A percentile compares a stretch with the other conserved stretches of the same genome.
These are phyloP conservation scores for Eumacrocentrus americanus DNA, from an alignment of 2,888 invertebrate species.

Conservation along the genomic window DNA sequence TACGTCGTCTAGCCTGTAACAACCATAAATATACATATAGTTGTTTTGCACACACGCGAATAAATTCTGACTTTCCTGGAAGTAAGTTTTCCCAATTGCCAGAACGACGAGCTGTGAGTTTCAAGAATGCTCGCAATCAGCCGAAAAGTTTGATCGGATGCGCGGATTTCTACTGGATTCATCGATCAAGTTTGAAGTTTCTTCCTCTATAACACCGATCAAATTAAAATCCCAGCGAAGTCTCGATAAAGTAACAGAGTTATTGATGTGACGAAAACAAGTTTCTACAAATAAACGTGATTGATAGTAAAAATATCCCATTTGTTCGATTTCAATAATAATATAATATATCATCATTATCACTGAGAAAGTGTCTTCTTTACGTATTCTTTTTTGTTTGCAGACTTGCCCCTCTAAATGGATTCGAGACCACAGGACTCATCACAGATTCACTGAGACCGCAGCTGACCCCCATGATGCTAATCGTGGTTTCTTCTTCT, in stretches of 20 bases:
- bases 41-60: conserved; percentile 15
- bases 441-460: conserved; percentile 78
- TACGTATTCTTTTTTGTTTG: conserved; percentile 3
- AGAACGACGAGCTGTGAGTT: conserved; percentile 3
- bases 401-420: conserved; percentile 54
- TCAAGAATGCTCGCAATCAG: conserved; percentile 38
- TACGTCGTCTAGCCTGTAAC: background rate
- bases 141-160: conserved; percentile 37
- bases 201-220: conserved; percentile 1
- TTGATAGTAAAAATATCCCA: too few relatives aligned
- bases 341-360: too few relatives aligned
- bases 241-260: conserved; percentile 1
- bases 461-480: conserved; percentile 85
- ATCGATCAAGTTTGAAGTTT: conserved; percentile 16
- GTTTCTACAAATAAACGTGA: background rate
- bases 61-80: background rate
- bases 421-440: conserved; percentile 70
- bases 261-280: conserved; percentile 8
- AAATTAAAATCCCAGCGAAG: conserved; percentile 6
- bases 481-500: conserved; percentile 87
- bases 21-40: background rate
- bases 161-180: conserved; percentile 6
- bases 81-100: conserved; percentile 2
- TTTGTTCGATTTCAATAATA: too few relatives aligned
- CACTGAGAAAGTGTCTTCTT: too few relatives aligned